phyloP scores from a whole-genome alignment of 2,888 invertebrate genomes.

The Conops quadrifasciatus region DNA sequence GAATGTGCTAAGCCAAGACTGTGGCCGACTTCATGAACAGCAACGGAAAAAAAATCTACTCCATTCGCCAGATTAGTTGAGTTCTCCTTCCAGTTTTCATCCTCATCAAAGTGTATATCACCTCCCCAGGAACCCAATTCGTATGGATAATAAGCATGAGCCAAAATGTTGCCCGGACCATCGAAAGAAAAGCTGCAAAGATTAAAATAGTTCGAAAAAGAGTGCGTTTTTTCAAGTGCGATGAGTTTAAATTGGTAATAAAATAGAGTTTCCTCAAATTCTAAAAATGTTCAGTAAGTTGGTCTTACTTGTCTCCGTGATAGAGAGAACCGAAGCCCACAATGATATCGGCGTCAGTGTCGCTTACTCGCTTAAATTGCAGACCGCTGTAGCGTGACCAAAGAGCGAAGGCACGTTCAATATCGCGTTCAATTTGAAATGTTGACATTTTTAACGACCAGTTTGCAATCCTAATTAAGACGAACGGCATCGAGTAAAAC shows the following conservation, averaged over 20 bases:
- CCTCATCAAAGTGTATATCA: slow-evolving; percentile 82
- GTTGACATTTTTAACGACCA: slow-evolving; percentile 72
- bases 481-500: neutral
- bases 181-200: slow-evolving; percentile 74
- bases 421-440: slow-evolving; percentile 68
- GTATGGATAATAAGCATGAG: slow-evolving; percentile 81
- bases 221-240: too few species aligned
- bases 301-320: slow-evolving; percentile 73
- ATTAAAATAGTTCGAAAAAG: neutral
- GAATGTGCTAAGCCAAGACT: slow-evolving; percentile 80
- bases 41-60: slow-evolving; percentile 75
- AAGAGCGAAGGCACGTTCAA: slow-evolving; percentile 71
- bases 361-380: slow-evolving; percentile 67
- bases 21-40: slow-evolving; percentile 81
- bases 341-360: slow-evolving; percentile 76
- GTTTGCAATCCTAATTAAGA: slow-evolving; percentile 72
- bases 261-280: too few species aligned
- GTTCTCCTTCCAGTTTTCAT: slow-evolving; percentile 75
- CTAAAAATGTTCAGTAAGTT: neutral
- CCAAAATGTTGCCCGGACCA: slow-evolving; percentile 76
- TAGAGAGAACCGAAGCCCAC: slow-evolving; percentile 75
- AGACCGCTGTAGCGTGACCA: slow-evolving; percentile 77
- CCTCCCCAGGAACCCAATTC: slow-evolving; percentile 70
- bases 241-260: too few species aligned
- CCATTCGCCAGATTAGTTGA: slow-evolving; percentile 66